These are phyloP conservation scores for Siniperca obscura DNA, from an alignment of 2,797 vertebrate species.

Conservation along the genomic window DNA sequence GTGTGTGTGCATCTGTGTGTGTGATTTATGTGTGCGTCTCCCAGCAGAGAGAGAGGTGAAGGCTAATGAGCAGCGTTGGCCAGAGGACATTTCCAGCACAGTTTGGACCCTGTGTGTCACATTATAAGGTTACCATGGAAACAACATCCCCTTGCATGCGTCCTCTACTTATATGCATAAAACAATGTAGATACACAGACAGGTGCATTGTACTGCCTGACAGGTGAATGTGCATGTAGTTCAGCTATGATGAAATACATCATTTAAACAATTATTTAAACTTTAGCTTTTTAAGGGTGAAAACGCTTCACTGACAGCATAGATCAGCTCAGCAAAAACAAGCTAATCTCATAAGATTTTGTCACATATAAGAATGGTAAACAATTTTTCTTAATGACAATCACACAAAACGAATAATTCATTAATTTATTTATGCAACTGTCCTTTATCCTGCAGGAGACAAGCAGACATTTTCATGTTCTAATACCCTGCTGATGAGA, in stretches of 20 bases:
- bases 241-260: background rate
- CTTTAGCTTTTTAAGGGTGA: background rate
- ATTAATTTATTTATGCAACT: background rate
- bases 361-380: background rate
- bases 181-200: background rate
- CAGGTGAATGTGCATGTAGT: background rate
- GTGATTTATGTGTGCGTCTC: constrained; percentile 14
- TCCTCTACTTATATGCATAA: constrained; percentile 1
- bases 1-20: constrained; percentile 6
- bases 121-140: constrained; percentile 58
- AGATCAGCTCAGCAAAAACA: background rate
- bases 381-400: background rate
- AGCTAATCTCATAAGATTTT: background rate
- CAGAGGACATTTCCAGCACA: constrained; percentile 48
- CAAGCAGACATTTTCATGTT: background rate
- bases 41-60: constrained; percentile 29
- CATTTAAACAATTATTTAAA: background rate
- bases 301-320: background rate
- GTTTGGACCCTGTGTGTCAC: background rate
- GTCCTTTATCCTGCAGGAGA: background rate
- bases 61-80: constrained; percentile 52
- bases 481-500: background rate
- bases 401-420: background rate
- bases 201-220: background rate
- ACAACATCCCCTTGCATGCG: constrained; percentile 25